Evolutionary conservation across 1,140 invertebrate species (phyloP), one percentile per base, ranked within the genome.

Genomic region (Lerema accius): DNA sequence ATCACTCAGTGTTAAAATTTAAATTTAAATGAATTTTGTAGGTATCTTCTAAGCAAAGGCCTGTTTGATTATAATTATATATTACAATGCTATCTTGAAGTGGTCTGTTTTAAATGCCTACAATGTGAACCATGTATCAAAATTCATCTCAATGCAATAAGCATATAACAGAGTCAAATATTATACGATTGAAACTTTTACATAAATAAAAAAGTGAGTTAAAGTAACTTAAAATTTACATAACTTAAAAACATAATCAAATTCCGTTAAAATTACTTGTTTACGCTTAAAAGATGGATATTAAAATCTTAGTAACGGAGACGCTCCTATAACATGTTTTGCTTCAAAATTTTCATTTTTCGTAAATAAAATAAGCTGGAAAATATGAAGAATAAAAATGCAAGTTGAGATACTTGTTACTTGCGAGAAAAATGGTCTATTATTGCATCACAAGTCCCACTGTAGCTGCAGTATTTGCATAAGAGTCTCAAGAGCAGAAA

Each of bases 381-480:
- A 9, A 43, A 13, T 58, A 35, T 45, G 46, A 46, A 46, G 32
- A 35, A 58, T 35, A 45, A 58, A 58, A 58, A 46, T 58, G 42
- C 14, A 37, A 37, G 46, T 26, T 19, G 11, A 28, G 9, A 11
- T 19, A 37, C 55, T 46, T 46, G 55, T 56, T 58, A 59, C 43
- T 59, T 35, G 11, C 28, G 55, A 46, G 42, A 59, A 59, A 59
- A 59, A 48, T 59, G 55, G 42, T 16, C 42, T 17, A 48, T 59
- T 59, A 59, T 59, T 59, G 55, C 43, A 59, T 59, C 53, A 46
- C 45, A 59, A 59, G 48, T 48, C 26, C 26, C 14, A 37, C 28
- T 35, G 55, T 28, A 46, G 55, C 9, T 16, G 55, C 53, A 13
- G n/a, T 58, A 58, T 58, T 58, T 58, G 55, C 55, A 58, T 58